Conservation (phyloP, 2,888 invertebrate species). For the Pelosia muscerda region DNA sequence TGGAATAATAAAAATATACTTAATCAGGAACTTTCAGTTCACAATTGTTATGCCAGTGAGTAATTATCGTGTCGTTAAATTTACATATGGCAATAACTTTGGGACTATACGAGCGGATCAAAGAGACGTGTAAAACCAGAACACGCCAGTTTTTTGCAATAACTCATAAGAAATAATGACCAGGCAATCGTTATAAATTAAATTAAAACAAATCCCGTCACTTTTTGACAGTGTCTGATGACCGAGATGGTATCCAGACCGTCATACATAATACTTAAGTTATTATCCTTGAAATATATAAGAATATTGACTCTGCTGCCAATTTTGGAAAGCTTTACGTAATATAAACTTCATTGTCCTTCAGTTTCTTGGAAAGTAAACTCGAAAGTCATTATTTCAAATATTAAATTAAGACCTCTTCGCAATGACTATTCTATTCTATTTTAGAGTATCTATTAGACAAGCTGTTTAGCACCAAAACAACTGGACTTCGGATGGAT, state of each 20-base stretch:
- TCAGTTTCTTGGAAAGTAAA: conserved; percentile 24
- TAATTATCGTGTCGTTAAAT: conserved; percentile 75
- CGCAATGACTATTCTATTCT: neutral
- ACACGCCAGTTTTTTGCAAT: conserved; percentile 62
- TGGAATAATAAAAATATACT: conserved; percentile 45
- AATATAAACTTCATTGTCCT: conserved; percentile 17
- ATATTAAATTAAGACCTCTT: neutral
- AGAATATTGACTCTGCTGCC: conserved; percentile 16
- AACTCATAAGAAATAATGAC: conserved; percentile 61
- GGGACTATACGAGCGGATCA: conserved; percentile 64
- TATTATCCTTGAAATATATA: conserved; percentile 31
- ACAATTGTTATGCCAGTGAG: conserved; percentile 64
- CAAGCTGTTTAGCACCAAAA: neutral
- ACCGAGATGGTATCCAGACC: conserved; percentile 22
- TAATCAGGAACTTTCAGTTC: conserved; percentile 49
- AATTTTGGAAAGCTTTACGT: conserved; percentile 14
- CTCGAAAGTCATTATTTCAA: conserved; percentile 19
- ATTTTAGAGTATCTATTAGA: neutral
- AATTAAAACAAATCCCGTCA: conserved; percentile 60
- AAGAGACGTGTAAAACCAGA: conserved; percentile 64
- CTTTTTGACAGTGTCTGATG: conserved; percentile 25
- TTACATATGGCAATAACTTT: conserved; percentile 75
- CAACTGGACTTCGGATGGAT: no score
- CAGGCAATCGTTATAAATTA: conserved; percentile 46
- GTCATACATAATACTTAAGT: conserved; percentile 7